Evolutionary conservation across 2,888 invertebrate genomes (phyloP), one percentile per base, ranked within the genome.

Genomic region (Odontocolon sp.): DNA sequence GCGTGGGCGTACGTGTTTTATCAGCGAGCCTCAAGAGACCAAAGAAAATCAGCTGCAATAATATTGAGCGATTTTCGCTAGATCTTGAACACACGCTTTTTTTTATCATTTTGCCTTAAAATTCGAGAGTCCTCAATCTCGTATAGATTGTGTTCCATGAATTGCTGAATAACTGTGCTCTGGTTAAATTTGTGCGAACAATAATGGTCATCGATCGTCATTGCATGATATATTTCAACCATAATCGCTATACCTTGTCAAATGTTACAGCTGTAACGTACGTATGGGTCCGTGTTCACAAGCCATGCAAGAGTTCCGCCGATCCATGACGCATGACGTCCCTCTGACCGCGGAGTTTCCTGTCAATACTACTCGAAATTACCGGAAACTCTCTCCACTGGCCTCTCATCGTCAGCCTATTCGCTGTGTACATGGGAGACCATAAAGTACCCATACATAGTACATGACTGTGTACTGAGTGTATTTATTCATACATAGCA

Each of bases 331-430:
- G 78, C 79, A 80, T 78, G 73, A 80, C 81, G 73, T 74, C 82
- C 82, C 78, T 77, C 50, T 76, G 68, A 81, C 83, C 82, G 61
- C 79, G 71, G 81, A 81, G 81, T 80, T 85, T 85, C 86, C 86
- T 84, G 80, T 74, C 80, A 74, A 84, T 59, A 57, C 23, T 33
- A 11, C 54, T 47, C 36, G 38, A 33, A n/a, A 14, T 40, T 38
- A 56, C 72, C 63, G 72, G 68, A 72, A 77, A 52, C 38, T 40
- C 68, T 54, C 52, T 9, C 38, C 56, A 26, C 61, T 64, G 50
- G 57, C 36, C 33, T 45, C 26, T 47, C 33, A 42, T 57, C 61
- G 57, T 66, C 54, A 61, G 66, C 72, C 16, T 67, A 59, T 52
- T 14, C 28, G 38, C 54, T 6, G n/a, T 38, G 50, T 26, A 28